Conservation (phyloP, 2,797 vertebrate species). For the Pogonophryne albipinna region DNA sequence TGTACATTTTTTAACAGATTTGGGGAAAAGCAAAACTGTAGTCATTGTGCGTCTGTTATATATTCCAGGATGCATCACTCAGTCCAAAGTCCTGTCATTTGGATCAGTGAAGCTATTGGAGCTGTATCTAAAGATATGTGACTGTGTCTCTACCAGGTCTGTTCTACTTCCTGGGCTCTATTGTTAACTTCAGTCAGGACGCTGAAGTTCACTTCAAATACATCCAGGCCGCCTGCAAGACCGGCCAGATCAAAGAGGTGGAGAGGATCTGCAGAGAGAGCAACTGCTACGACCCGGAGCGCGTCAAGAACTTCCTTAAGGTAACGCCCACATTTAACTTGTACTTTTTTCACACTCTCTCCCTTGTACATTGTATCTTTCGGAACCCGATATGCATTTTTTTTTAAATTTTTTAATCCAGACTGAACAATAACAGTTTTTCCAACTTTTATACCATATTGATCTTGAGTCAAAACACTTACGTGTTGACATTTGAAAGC, state of each 20-base stretch:
- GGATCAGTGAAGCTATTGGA: neutral
- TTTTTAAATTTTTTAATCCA: neutral
- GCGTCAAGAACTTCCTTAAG: slow-evolving; percentile 98
- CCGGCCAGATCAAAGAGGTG: slow-evolving; percentile 97
- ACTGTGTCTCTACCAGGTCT: slow-evolving; percentile 84
- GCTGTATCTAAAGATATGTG: neutral
- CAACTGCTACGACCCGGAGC: slow-evolving; percentile 97
- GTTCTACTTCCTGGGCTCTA: slow-evolving; percentile 98
- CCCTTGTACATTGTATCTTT: neutral
- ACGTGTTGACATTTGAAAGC: neutral
- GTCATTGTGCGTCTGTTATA: neutral
- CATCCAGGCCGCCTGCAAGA: slow-evolving; percentile 97
- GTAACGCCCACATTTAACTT: slow-evolving; percentile 72
- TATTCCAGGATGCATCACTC: slow-evolving; percentile 2
- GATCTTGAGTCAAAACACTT: neutral
- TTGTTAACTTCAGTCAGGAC: slow-evolving; percentile 99
- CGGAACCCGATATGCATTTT: neutral
- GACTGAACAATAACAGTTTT: neutral
- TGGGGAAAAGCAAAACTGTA: slow-evolving; percentile 1
- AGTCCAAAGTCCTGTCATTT: neutral
- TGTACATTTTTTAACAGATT: neutral
- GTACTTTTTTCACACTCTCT: neutral
- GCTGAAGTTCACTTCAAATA: slow-evolving; percentile 98
- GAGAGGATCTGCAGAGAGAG: slow-evolving; percentile 98
- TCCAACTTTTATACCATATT: neutral